Evolutionary conservation across 2,888 invertebrate genomes (phyloP).

Genomic region (Andrena fulva): DNA sequence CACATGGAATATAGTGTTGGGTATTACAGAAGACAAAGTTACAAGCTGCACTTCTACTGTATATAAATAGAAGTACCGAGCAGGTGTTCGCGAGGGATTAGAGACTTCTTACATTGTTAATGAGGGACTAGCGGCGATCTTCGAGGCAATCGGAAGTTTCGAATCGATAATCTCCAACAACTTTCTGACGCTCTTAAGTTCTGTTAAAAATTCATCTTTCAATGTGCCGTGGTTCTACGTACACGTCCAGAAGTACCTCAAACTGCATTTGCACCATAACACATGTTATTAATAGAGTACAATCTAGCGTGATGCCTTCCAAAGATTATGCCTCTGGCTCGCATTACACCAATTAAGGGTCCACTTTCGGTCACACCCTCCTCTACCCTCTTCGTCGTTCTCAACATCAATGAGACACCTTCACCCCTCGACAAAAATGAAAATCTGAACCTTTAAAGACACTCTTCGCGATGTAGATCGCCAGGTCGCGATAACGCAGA

Average conservation of each 20-base stretch:
- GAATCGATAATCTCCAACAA: slow-evolving; percentile 35
- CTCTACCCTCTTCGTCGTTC: too few relatives aligned
- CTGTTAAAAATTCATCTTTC: slow-evolving; percentile 8
- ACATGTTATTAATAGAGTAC: too few relatives aligned
- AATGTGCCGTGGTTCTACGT: not conserved
- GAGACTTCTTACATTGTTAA: slow-evolving; percentile 43
- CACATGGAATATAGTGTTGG: not conserved
- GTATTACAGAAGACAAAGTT: not conserved
- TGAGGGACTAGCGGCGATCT: not conserved
- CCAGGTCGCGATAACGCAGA: slow-evolving; percentile 8
- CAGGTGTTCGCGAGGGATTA: slow-evolving; percentile 26
- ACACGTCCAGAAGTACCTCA: not conserved
- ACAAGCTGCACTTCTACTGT: too few relatives aligned
- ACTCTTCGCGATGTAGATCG: not conserved
- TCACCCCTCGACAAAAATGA: not conserved
- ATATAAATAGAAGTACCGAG: not conserved
- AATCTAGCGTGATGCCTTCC: too few relatives aligned
- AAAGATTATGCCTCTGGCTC: too few relatives aligned
- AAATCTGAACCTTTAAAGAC: too few relatives aligned
- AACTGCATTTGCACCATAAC: too few relatives aligned
- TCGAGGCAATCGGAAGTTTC: slow-evolving; percentile 21
- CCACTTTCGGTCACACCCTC: too few relatives aligned
- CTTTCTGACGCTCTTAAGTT: not conserved
- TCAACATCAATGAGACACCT: too few relatives aligned
- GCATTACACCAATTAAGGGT: too few relatives aligned